Evolutionary conservation across 2,888 invertebrate genomes (phyloP).

Genomic region (Ormyrus thymus): DNA sequence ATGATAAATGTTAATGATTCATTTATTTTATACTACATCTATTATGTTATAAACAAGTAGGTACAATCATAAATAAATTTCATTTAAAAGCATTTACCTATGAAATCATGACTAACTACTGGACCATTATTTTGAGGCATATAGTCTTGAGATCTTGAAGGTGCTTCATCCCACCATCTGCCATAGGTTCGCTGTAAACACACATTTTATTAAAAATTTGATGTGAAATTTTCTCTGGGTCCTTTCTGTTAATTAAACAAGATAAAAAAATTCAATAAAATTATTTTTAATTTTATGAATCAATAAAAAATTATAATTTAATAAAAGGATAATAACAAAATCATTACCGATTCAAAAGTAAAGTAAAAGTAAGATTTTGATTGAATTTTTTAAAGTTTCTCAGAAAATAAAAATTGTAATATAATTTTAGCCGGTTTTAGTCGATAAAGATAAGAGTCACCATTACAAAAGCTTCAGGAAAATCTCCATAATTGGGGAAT

Average conservation of each 20-base stretch:
- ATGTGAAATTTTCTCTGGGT: neutral
- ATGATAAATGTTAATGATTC: slow-evolving; percentile 6
- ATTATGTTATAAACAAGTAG: neutral
- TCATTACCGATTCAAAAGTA: neutral
- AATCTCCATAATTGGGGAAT: slow-evolving; percentile 94
- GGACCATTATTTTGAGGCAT: slow-evolving; percentile 83
- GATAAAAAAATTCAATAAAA: neutral
- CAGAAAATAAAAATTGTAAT: slow-evolving; percentile 7
- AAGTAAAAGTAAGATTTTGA: neutral
- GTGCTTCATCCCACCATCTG: slow-evolving; percentile 89
- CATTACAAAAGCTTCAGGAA: slow-evolving; percentile 92
- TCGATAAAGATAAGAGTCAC: slow-evolving; percentile 75
- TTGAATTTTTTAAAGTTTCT: neutral
- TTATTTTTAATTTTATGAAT: neutral
- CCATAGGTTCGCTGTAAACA: slow-evolving; percentile 87
- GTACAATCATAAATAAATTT: neutral
- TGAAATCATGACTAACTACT: slow-evolving; percentile 86
- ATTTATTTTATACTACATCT: slow-evolving; percentile 9
- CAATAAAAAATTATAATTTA: neutral
- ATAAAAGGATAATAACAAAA: neutral
- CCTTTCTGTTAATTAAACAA: neutral
- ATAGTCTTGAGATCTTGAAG: slow-evolving; percentile 82
- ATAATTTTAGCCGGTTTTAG: neutral
- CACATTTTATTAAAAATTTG: slow-evolving; percentile 26
- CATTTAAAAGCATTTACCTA: slow-evolving; percentile 78